Percentiles rank a stretch among this genome's conserved stretches.
Conservation (phyloP, 2,797 vertebrate species). For the Scolopax rusticola region DNA sequence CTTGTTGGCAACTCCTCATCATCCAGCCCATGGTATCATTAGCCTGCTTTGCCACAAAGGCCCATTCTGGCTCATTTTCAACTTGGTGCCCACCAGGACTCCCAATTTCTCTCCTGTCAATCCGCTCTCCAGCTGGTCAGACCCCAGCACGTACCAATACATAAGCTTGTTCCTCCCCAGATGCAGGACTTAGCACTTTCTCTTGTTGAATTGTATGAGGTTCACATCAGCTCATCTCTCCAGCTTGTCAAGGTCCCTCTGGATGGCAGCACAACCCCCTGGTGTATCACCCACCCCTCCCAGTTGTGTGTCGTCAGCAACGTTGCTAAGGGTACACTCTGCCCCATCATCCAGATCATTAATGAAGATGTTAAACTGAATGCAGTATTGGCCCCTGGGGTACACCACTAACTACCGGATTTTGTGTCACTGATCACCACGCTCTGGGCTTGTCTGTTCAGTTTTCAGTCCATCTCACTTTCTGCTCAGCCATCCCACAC, state of each 20-base stretch:
- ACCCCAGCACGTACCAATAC: background rate
- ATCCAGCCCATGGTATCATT: background rate
- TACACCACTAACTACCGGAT: background rate
- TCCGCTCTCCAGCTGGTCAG: background rate
- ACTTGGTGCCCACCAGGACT: background rate
- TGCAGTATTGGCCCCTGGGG: fast-evolving
- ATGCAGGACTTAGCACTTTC: background rate
- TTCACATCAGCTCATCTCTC: background rate
- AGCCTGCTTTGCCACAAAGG: background rate
- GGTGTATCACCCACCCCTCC: fast-evolving
- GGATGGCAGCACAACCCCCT: background rate
- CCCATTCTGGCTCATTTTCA: background rate
- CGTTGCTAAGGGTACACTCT: background rate
- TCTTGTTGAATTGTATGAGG: background rate
- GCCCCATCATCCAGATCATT: background rate
- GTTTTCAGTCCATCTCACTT: background rate
- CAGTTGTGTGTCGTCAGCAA: background rate
- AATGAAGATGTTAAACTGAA: background rate
- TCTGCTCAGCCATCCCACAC: background rate
- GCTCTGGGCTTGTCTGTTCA: background rate
- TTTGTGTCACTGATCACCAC: background rate
- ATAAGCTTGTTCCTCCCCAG: background rate
- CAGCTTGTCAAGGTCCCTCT: background rate
- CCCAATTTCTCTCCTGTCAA: background rate
- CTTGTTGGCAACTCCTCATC: background rate